A percentile compares a stretch with the other conserved stretches of the same genome.
Conservation (phyloP, 1,140 invertebrate species). For the Nomia melanderi region DNA sequence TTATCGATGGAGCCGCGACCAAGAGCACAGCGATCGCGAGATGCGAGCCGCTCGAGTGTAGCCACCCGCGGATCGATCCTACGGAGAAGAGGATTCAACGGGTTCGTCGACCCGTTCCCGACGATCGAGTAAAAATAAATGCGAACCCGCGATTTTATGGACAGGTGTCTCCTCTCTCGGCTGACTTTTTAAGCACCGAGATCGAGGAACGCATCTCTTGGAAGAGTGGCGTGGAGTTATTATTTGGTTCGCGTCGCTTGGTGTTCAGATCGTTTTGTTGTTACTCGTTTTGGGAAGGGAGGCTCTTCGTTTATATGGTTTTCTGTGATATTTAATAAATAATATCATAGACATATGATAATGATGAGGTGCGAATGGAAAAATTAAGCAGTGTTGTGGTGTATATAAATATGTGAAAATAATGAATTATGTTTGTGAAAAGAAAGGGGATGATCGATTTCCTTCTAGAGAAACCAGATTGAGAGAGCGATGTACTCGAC, state of each 20-base stretch:
- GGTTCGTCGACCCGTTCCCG: conserved; percentile 4
- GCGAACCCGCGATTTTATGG: not conserved
- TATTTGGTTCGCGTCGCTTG: too few species aligned
- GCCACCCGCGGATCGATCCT: conserved; percentile 1
- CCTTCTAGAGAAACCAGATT: not conserved
- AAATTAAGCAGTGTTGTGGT: too few species aligned
- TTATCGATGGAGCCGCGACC: not conserved
- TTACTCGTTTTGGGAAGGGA: too few species aligned
- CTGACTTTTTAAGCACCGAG: not conserved
- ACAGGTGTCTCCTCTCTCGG: not conserved
- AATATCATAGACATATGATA: too few species aligned
- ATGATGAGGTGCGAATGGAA: too few species aligned
- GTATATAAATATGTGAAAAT: too few species aligned
- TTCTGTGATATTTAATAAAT: too few species aligned
- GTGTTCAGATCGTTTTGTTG: too few species aligned
- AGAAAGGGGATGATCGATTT: not conserved
- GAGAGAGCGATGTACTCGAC: not conserved
- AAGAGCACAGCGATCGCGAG: not conserved
- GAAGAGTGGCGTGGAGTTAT: too few species aligned
- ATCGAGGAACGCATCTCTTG: too few species aligned
- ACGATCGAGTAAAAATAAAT: not conserved
- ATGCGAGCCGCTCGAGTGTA: not conserved
- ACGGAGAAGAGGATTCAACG: not conserved
- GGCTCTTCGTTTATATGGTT: too few species aligned
- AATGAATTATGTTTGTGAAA: too few species aligned